Evolutionary conservation across 2,888 invertebrate genomes (phyloP), one percentile per base, ranked within the genome.

Genomic region (Synergus japonicus): DNA sequence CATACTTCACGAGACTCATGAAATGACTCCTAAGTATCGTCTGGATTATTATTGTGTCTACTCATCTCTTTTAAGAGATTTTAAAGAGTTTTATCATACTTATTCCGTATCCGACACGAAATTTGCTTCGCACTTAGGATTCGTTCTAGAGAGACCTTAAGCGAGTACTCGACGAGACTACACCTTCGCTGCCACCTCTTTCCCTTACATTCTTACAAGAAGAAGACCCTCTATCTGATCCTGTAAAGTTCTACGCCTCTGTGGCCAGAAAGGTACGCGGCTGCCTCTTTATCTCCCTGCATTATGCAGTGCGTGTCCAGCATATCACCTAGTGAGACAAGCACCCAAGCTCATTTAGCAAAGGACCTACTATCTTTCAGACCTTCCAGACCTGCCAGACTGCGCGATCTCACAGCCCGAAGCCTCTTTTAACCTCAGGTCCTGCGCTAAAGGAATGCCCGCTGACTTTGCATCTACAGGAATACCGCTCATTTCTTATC

Each of bases 301-400:
- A 85, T 83, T 85, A 85, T 84, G 81, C 83, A 81, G 80, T 85
- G 83, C 85, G 85, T 85, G 85, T 84, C 82, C 83, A 67, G 79
- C 78, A 79, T 83, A 85, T 85, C 84, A 85, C 83, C 82, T 82
- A 78, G 66, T 73, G 78, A 82, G 79, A 81, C 82, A 73, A 73
- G 54, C 54, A 73, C 73, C 73, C 49, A 73, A 37, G 49, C 73
- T 73, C 73, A 73, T 73, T 73, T 73, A 73, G 49, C 54, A 29
- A 73, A 73, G 73, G 54, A 37, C 46, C 54, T 41, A 37, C 73
- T 73, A 73, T 73, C 54, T 73, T 54, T 49, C 49, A 9, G 37
- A 37, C 37, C 37, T 37, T 37, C 37, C 37, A 37, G 37, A 37
- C 37, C 37, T 37, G 37, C 37, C 37, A 37, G 22, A 73, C 15